phyloP scores from a whole-genome alignment of 2,797 vertebrate species.

The Pangasius krempfi region DNA sequence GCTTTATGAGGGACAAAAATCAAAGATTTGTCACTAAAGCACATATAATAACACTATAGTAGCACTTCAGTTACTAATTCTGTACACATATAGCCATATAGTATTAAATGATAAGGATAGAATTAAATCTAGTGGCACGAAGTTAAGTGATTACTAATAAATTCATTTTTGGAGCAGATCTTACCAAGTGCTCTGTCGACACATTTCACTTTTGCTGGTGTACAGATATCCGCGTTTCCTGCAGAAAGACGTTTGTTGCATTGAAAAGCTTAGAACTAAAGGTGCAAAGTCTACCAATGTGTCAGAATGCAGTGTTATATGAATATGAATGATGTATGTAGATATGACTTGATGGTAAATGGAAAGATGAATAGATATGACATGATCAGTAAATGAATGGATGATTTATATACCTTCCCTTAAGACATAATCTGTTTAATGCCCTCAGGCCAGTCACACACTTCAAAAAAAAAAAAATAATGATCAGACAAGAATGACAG shows the following conservation, averaged over 20 bases:
- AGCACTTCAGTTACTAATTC: not conserved
- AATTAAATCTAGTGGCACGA: not conserved
- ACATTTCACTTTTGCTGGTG: constrained; percentile 93
- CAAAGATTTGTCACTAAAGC: not conserved
- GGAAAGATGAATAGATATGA: not conserved
- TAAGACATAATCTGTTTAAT: constrained; percentile 8
- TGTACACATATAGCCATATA: not conserved
- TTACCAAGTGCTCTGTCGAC: constrained; percentile 94
- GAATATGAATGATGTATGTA: not conserved
- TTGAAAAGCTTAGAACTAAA: not conserved
- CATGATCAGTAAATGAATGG: not conserved
- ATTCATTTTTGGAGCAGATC: constrained; percentile 50
- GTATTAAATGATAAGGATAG: not conserved
- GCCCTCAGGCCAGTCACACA: not conserved
- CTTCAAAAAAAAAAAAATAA: not conserved
- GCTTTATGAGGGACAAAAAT: constrained; percentile 70
- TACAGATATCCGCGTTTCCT: constrained; percentile 95
- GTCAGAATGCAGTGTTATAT: not conserved
- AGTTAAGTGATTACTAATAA: not conserved
- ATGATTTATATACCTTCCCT: constrained; percentile 8
- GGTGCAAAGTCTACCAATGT: not conserved
- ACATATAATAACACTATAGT: not conserved
- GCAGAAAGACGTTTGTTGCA: constrained; percentile 53
- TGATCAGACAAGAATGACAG: constrained; percentile 14
- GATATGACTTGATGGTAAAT: constrained; percentile 3